These are phyloP conservation scores for Magallana gigas DNA, from an alignment of 1,140 invertebrate genomes.

Conservation along the genomic window DNA sequence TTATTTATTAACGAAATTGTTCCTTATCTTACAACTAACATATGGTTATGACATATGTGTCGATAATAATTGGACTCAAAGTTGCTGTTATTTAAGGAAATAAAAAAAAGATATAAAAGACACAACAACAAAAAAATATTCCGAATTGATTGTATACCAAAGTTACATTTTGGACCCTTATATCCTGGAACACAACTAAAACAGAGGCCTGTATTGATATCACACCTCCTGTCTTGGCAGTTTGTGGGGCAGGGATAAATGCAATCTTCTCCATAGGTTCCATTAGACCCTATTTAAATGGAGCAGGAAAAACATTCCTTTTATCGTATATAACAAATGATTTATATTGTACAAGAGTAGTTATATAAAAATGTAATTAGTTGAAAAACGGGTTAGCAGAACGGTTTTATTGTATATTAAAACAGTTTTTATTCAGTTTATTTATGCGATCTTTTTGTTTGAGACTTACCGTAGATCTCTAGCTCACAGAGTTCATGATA, in stretches of 20 bases:
- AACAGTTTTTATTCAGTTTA: not conserved
- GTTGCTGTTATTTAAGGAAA: too few relatives aligned
- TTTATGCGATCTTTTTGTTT: too few relatives aligned
- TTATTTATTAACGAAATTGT: too few relatives aligned
- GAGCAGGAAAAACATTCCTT: not conserved
- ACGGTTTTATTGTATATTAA: too few relatives aligned
- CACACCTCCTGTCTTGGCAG: not conserved
- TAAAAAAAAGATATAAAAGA: not conserved
- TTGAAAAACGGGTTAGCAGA: not conserved
- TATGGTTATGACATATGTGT: too few relatives aligned
- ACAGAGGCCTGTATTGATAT: not conserved
- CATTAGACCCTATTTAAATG: not conserved
- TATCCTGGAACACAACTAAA: not conserved
- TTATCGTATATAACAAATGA: not conserved
- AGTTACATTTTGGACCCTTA: not conserved
- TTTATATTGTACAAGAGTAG: not conserved
- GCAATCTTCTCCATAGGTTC: not conserved
- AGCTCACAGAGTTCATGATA: not conserved
- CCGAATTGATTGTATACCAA: not conserved
- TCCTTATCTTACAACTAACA: too few relatives aligned
- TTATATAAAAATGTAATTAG: not conserved
- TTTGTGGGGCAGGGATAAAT: not conserved
- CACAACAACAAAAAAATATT: too few relatives aligned
- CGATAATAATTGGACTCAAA: too few relatives aligned
- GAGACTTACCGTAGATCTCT: not conserved